Percentiles rank a stretch among this genome's conserved stretches.
These are phyloP conservation scores for Callosobruchus maculatus DNA, from an alignment of 2,888 invertebrate genomes.

Conservation along the genomic window DNA sequence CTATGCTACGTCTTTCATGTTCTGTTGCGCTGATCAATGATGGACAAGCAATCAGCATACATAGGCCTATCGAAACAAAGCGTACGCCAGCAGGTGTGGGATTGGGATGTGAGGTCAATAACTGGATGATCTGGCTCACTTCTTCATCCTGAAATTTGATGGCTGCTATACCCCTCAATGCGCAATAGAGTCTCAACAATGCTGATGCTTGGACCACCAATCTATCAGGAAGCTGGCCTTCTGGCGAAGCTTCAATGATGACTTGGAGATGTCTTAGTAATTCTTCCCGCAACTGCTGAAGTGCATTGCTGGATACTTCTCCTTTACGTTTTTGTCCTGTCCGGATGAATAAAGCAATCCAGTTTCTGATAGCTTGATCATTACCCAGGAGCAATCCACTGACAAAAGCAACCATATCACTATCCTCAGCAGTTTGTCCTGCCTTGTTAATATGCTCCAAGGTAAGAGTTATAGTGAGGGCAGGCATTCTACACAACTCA, in stretches of 20 bases:
- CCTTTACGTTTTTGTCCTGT: constrained; percentile 83
- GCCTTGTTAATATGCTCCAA: constrained; percentile 56
- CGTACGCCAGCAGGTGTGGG: constrained; percentile 89
- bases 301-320: constrained; percentile 64
- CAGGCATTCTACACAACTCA: constrained; percentile 85
- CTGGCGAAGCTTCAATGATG: constrained; percentile 61
- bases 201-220: constrained; percentile 85
- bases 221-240: constrained; percentile 59
- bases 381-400: constrained; percentile 83
- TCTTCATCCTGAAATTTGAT: constrained; percentile 94
- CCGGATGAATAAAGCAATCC: constrained; percentile 90
- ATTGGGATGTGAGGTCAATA: constrained; percentile 84
- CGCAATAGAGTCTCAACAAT: constrained; percentile 84
- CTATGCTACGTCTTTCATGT: constrained; percentile 81
- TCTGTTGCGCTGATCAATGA: constrained; percentile 68
- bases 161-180: constrained; percentile 86
- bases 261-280: constrained; percentile 66
- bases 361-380: constrained; percentile 82
- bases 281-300: constrained; percentile 72
- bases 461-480: constrained; percentile 79
- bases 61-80: constrained; percentile 88
- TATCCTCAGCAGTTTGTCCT: constrained; percentile 31
- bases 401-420: constrained; percentile 55
- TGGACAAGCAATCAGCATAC: constrained; percentile 93
- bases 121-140: constrained; percentile 73